phyloP scores from a whole-genome alignment of 2,888 invertebrate species.

The Troides oblongomaculatus region DNA sequence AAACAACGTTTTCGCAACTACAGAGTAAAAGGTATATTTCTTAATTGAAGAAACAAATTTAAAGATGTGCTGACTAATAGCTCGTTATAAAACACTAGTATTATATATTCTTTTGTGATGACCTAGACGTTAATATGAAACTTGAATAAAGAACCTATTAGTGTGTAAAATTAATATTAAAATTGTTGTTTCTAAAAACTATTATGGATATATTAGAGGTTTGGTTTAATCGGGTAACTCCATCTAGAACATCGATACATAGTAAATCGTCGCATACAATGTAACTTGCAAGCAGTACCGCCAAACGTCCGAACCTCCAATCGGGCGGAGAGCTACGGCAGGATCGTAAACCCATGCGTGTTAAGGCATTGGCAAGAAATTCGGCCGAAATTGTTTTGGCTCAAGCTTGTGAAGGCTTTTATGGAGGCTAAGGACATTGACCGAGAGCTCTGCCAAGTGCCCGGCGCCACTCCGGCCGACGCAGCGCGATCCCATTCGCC shows the following conservation, averaged over 20 bases:
- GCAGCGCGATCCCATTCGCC: constrained; percentile 61
- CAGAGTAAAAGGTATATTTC: too few species aligned
- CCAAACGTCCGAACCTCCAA: constrained; percentile 46
- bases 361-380: constrained; percentile 71
- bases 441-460: constrained; percentile 73
- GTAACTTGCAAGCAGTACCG: constrained; percentile 12
- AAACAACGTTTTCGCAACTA: too few species aligned
- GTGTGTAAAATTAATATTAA: too few species aligned
- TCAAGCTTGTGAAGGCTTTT: constrained; percentile 68
- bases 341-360: constrained; percentile 74
- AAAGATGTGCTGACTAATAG: too few species aligned
- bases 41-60: too few species aligned
- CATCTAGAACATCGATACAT: background rate
- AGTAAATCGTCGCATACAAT: background rate
- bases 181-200: too few species aligned
- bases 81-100: too few species aligned
- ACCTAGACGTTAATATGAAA: too few species aligned
- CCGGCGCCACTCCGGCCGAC: constrained; percentile 74
- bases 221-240: too few species aligned
- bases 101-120: too few species aligned
- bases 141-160: too few species aligned
- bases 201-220: too few species aligned
- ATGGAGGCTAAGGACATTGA: constrained; percentile 71
- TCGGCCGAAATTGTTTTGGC: constrained; percentile 78
- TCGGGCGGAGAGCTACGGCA: constrained; percentile 51